Conservation (phyloP, 2,888 invertebrate species). For the Leucania comma region DNA sequence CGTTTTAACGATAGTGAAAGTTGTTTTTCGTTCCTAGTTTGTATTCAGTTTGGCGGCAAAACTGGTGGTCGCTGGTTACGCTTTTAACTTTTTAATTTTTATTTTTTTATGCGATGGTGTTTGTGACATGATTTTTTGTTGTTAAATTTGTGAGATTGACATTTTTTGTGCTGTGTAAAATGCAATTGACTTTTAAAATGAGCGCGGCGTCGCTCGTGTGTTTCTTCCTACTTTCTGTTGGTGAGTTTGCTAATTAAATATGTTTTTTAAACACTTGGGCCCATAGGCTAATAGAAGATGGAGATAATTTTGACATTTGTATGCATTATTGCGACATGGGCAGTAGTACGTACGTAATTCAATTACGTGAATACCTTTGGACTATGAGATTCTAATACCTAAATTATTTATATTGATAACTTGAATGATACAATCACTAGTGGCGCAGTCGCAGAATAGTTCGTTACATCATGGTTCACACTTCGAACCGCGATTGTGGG, state of each 20-base stretch:
- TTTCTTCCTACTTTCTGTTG: constrained; percentile 72
- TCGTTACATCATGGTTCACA: constrained; percentile 21
- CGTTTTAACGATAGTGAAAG: constrained; percentile 75
- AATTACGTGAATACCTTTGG: background rate
- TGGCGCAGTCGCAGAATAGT: background rate
- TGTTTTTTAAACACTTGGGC: constrained; percentile 24
- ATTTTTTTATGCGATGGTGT: constrained; percentile 39
- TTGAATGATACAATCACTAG: background rate
- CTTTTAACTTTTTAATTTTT: constrained; percentile 48
- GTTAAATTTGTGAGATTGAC: constrained; percentile 28
- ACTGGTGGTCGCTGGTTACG: constrained; percentile 55
- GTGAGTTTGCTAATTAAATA: constrained; percentile 67
- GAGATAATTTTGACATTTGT: constrained; percentile 43
- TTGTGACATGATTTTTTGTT: constrained; percentile 31
- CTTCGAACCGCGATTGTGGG: background rate
- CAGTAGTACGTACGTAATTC: background rate
- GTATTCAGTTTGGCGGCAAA: constrained; percentile 86
- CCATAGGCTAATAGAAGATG: constrained; percentile 23
- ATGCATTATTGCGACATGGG: constrained; percentile 20
- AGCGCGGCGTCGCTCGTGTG: constrained; percentile 56
- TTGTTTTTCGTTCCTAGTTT: constrained; percentile 53
- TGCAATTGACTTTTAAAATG: constrained; percentile 64
- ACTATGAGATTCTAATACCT: background rate
- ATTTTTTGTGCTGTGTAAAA: constrained; percentile 43
- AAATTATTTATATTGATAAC: background rate